Evolutionary conservation across 1,140 invertebrate species (phyloP).

Genomic region (Cyclargus thomasi): DNA sequence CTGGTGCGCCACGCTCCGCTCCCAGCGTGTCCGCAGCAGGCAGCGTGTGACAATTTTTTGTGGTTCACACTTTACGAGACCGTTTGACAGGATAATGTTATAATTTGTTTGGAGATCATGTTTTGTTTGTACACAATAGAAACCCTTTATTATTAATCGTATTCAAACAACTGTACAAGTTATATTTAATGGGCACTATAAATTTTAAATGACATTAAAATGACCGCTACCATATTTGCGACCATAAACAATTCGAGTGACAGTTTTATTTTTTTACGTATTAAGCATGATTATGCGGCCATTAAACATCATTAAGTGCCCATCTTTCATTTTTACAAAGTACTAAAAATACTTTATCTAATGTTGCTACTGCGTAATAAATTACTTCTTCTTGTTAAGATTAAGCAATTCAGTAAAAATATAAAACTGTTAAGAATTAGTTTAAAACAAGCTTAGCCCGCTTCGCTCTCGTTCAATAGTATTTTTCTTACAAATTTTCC

Average conservation of each 20-base stretch:
- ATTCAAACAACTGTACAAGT: not conserved
- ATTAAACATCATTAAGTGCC: not conserved
- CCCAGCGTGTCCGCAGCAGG: not conserved
- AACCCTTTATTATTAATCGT: conserved; percentile 1
- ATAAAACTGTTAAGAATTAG: no score
- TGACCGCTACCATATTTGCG: conserved; percentile 2
- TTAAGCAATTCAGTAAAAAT: not conserved
- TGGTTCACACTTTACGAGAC: not conserved
- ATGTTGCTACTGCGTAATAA: not conserved
- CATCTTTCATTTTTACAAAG: not conserved
- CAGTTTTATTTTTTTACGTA: not conserved
- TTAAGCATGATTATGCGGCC: not conserved
- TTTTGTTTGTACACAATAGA: conserved; percentile 1
- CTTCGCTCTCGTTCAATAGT: no score
- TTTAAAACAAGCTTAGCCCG: no score
- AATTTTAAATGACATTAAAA: not conserved
- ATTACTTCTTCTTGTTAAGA: not conserved
- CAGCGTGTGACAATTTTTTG: conserved; percentile 2
- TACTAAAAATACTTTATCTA: not conserved
- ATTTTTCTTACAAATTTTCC: no score
- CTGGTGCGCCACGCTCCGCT: not conserved
- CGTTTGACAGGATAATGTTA: conserved; percentile 12
- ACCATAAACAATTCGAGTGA: not conserved
- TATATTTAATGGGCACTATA: not conserved
- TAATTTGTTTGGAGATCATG: conserved; percentile 13